Base-by-base conservation (phyloP, 2,888 invertebrate genomes). In the Thecophora atra region DNA sequence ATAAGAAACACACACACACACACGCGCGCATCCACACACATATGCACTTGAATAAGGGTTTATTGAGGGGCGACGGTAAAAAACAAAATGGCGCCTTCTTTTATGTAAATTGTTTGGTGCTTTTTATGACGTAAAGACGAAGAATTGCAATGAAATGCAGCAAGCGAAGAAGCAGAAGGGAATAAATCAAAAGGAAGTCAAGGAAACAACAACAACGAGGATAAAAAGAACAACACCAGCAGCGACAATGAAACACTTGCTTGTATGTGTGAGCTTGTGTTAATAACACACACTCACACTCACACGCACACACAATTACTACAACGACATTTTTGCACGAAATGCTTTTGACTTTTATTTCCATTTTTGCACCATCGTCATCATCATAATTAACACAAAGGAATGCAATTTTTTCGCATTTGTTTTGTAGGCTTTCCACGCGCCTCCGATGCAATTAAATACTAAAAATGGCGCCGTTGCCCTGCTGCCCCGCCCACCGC, bases 321-420 rank as follows among this genome's bases (percentile, higher is more conserved):
- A 21, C 56, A 67, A 67, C 56, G 42, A 56, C 56, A 42, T 67
- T 56, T 67, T 54, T 30, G 52, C 67, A 67, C 67, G 56, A 67
- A 67, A 17, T 66, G 28, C 19, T 17, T 66, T 30, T 37, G 11
- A 64, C 44, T 64, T 24, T 28, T 17, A 58, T 58, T 58, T 58
- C 58, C 15, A 19, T 54, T 54, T 54, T 24, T 11, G 26, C 28
- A 28, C 19, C 3, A 7, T 54, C 21, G 8, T 54, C 11, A 37
- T 11, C 19, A 54, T 21, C n/a, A 54, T 21, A 3, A 54, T 54
- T n/a, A 54, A 54, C 37, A 37, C 37, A 37, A 2, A 37, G 11
- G 37, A 37, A 37, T 37, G 37, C 11, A 11, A 37, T 37, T 37
- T 54, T 54, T 3, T 54, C 19, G 11, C 24, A 21, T 21, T 54